Conservation (phyloP, 2,113 vertebrate species). For the Gambusia holbrooki region DNA sequence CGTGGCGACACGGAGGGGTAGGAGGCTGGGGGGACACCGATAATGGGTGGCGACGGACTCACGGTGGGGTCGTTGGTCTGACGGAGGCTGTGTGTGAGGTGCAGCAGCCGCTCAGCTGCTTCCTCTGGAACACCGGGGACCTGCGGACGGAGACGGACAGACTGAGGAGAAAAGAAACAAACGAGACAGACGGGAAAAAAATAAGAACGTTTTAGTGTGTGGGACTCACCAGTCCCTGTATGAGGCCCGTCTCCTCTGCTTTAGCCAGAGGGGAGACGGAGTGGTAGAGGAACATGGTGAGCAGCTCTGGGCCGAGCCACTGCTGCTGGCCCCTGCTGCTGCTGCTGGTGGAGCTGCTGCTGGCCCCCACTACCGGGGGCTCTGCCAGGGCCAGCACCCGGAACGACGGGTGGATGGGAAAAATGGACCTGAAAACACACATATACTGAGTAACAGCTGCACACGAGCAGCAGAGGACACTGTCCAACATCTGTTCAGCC, state of each 20-base stretch:
- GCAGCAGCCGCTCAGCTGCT: slow-evolving; percentile 87
- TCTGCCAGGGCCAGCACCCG: slow-evolving; percentile 93
- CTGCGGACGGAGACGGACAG: slow-evolving; percentile 68
- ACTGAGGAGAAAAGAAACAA: background rate
- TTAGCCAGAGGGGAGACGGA: slow-evolving; percentile 83
- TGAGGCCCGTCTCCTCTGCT: slow-evolving; percentile 87
- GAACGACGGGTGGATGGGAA: slow-evolving; percentile 93
- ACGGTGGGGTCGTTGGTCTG: slow-evolving; percentile 88
- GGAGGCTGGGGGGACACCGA: too few species aligned
- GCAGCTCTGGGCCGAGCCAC: slow-evolving; percentile 93
- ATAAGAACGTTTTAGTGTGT: background rate
- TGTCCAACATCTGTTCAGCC: slow-evolving; percentile 23
- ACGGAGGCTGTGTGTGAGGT: slow-evolving; percentile 90
- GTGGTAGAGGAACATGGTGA: slow-evolving; percentile 96
- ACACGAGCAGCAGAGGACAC: background rate
- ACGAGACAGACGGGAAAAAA: background rate
- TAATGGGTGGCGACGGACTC: slow-evolving; percentile 50
- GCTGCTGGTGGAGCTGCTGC: background rate
- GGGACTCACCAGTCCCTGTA: slow-evolving; percentile 87
- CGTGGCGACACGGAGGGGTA: background rate
- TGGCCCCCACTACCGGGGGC: slow-evolving; percentile 83
- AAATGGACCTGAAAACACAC: slow-evolving; percentile 82
- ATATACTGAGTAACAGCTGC: background rate
- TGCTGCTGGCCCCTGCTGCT: slow-evolving; percentile 86
- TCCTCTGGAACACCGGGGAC: slow-evolving; percentile 82